Evolutionary conservation across 2,888 invertebrate species (phyloP), one percentile per base, ranked within the genome.

Genomic region (Lagria hirta): DNA sequence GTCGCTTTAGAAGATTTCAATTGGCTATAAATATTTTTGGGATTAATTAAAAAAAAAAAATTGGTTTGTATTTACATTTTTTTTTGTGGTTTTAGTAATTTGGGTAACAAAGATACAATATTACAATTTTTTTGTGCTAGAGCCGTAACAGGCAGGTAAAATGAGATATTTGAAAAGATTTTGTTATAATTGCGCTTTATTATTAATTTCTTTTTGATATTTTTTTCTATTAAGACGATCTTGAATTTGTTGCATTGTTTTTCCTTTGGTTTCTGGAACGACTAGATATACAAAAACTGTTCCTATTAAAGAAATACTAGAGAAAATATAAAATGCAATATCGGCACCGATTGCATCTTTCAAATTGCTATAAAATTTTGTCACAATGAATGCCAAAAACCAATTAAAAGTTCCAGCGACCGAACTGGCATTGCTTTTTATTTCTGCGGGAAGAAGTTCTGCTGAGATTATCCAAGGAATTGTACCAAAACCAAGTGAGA

Each of bases 391-490:
- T 24, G 86, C 86, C 55, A 88, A 74, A 8, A 86, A 68, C 90
- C 91, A 91, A 66, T 90, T 92, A 32, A 87, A 78, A 1, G 89
- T 80, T 12, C 88, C 87, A 1, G 88, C 87, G 13, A 88, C 80
- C 1, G 89, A 86, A 11, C 83, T 80, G 13, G 86, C 86, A 34
- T 85, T 76, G 2, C 82, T 84, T 64, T 88, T 88, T 43, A 90
- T 85, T 58, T 88, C 84, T 1, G 84, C 76, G 29, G 88, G 79
- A 66, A 93, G 86, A 6, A 93, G 74, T 68, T 93, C 93, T 2
- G 90, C 81, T 67, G 85, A 76, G 76, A 88, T 86, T 76, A 91
- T 79, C 88, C 88, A 89, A 0, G 92, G 92, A 27, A 93, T 87
- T 0, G 93, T 92, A 0, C 91, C 92, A 59, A 83, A 86, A 26